Evolutionary conservation across 1,140 invertebrate species (phyloP).

Genomic region (Pogonognathellus flavescens): DNA sequence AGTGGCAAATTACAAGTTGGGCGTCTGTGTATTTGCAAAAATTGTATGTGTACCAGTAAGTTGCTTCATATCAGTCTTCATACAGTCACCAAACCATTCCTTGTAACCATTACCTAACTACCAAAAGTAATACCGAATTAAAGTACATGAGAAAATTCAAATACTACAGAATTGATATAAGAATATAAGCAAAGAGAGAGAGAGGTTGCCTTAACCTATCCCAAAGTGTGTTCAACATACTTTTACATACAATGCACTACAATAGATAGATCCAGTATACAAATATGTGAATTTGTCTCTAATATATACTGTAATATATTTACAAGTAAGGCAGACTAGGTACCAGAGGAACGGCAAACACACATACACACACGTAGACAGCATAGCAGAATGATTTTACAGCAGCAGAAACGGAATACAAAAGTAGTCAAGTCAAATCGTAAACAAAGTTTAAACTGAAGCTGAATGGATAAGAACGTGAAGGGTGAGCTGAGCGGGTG

Average conservation of each 20-base stretch:
- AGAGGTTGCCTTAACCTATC: constrained; percentile 29
- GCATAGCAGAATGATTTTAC: too few relatives aligned
- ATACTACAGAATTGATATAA: constrained; percentile 12
- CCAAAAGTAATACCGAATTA: too few relatives aligned
- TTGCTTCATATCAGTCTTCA: too few relatives aligned
- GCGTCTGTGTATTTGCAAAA: too few relatives aligned
- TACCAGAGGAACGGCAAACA: neutral
- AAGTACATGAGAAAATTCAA: too few relatives aligned
- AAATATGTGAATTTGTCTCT: neutral
- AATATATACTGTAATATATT: neutral
- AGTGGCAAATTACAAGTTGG: too few relatives aligned
- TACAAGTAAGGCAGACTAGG: neutral
- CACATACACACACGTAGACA: too few relatives aligned
- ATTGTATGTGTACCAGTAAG: too few relatives aligned
- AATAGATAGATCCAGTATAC: neutral
- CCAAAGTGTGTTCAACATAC: neutral
- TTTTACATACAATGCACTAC: neutral
- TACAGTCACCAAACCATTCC: too few relatives aligned
- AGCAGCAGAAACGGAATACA: neutral
- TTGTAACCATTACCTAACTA: too few relatives aligned
- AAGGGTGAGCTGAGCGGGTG: neutral
- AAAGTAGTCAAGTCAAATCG: constrained; percentile 28
- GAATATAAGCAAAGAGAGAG: neutral
- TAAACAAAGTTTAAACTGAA: constrained; percentile 24
- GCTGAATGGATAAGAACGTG: constrained; percentile 15